Percentiles rank a stretch among this genome's conserved stretches.
phyloP scores from a whole-genome alignment of 53 echinoderm and acorn worm species.

The Hippasteria phrygiana region DNA sequence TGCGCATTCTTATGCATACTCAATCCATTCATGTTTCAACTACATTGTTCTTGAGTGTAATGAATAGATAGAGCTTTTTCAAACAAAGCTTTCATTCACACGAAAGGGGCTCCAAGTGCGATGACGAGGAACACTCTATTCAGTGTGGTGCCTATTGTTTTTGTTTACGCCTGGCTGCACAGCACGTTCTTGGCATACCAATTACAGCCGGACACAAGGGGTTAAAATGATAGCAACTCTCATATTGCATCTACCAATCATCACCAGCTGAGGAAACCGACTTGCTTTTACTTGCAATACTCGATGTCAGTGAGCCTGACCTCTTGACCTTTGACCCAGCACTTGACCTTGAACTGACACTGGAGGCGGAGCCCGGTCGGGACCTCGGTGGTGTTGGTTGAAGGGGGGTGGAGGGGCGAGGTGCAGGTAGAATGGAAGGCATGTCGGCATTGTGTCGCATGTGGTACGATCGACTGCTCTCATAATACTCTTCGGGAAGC shows the following conservation, averaged over 20 bases:
- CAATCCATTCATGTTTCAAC: too few relatives aligned
- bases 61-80: too few relatives aligned
- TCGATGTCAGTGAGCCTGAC: slow-evolving; percentile 1
- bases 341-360: slow-evolving; percentile 49
- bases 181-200: too few relatives aligned
- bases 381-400: slow-evolving; percentile 39
- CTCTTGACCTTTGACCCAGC: slow-evolving; percentile 25
- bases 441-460: slow-evolving; percentile 1
- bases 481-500: slow-evolving; percentile 90
- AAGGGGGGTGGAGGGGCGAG: background rate
- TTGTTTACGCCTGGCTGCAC: too few relatives aligned
- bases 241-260: slow-evolving; percentile 3
- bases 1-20: too few relatives aligned
- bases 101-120: too few relatives aligned
- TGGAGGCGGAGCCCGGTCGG: slow-evolving; percentile 54
- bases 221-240: background rate
- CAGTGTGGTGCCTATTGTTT: too few relatives aligned
- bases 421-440: background rate
- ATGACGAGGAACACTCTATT: too few relatives aligned
- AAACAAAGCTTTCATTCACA: too few relatives aligned
- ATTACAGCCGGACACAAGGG: too few relatives aligned
- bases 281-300: slow-evolving; percentile 7
- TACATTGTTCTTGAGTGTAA: too few relatives aligned
- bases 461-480: slow-evolving; percentile 37
- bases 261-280: background rate